A percentile compares a stretch with the other conserved stretches of the same genome.
These are phyloP conservation scores for Gymnopithys bicolor DNA, from an alignment of 2,797 vertebrate genomes.

Conservation along the genomic window DNA sequence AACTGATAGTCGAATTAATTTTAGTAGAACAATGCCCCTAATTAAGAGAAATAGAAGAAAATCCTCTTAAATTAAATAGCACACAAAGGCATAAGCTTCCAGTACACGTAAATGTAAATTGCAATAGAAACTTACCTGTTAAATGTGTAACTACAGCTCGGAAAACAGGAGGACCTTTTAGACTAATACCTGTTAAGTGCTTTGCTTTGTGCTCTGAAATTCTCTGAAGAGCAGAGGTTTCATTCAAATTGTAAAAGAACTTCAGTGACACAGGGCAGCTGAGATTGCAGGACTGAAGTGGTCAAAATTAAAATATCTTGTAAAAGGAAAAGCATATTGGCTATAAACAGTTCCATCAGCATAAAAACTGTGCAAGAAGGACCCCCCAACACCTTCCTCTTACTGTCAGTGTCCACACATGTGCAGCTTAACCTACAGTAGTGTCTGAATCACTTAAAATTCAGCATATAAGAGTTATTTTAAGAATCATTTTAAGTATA, in stretches of 20 bases:
- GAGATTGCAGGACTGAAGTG: background rate
- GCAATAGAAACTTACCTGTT: background rate
- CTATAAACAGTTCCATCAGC: background rate
- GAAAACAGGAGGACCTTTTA: conserved; percentile 1
- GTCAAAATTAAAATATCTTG: background rate
- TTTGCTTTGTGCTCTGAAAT: conserved; percentile 12
- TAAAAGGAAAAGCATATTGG: background rate
- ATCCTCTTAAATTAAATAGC: conserved; percentile 23
- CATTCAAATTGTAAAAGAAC: background rate
- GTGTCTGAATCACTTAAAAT: background rate
- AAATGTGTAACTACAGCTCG: background rate
- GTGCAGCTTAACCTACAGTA: background rate
- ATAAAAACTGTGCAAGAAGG: background rate
- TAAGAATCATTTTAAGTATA: background rate
- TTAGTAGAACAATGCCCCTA: background rate
- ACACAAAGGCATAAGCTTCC: conserved; percentile 15
- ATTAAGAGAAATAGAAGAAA: conserved; percentile 38
- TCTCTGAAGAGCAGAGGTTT: background rate
- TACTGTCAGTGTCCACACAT: background rate
- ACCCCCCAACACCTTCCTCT: background rate
- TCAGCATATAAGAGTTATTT: background rate
- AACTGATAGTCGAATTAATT: conserved; percentile 5
- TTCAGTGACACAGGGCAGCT: background rate
- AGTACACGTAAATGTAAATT: background rate
- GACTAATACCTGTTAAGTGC: conserved; percentile 11